Percentiles rank a stretch among this genome's conserved stretches.
Evolutionary conservation across 2,113 vertebrate genomes (phyloP).

Genomic region (Prinia subflava): DNA sequence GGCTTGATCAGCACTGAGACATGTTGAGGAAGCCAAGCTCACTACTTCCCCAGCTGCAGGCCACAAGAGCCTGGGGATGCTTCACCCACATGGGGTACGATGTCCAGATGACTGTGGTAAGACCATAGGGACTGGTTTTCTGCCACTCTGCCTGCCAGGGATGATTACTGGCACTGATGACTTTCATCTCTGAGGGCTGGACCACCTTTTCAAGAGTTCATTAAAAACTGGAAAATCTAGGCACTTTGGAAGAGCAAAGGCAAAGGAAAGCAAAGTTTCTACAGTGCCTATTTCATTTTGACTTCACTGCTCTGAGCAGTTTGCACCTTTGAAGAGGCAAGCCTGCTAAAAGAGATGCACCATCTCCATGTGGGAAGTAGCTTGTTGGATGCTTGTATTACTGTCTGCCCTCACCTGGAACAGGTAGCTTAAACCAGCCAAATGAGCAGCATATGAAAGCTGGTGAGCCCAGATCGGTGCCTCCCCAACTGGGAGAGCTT

Average conservation of each 20-base stretch:
- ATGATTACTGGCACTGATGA: background rate
- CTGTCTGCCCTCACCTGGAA: background rate
- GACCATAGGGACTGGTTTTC: background rate
- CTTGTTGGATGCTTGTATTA: background rate
- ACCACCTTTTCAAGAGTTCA: background rate
- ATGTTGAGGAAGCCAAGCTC: background rate
- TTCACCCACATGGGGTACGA: fast-evolving
- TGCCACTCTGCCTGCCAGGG: background rate
- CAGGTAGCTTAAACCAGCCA: background rate
- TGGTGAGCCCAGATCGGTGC: fast-evolving
- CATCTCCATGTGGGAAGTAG: background rate
- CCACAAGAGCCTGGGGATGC: background rate
- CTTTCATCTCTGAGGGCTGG: background rate
- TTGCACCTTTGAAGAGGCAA: background rate
- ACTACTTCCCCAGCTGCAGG: fast-evolving
- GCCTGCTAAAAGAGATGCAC: background rate
- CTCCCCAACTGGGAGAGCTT: background rate
- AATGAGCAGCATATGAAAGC: background rate
- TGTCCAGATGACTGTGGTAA: background rate
- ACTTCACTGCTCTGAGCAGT: background rate
- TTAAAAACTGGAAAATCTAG: background rate
- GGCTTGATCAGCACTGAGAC: background rate
- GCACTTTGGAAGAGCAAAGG: background rate
- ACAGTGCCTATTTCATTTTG: background rate
- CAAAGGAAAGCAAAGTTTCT: background rate